phyloP scores from a whole-genome alignment of 2,113 vertebrate genomes.

The Myiopsitta monachus region DNA sequence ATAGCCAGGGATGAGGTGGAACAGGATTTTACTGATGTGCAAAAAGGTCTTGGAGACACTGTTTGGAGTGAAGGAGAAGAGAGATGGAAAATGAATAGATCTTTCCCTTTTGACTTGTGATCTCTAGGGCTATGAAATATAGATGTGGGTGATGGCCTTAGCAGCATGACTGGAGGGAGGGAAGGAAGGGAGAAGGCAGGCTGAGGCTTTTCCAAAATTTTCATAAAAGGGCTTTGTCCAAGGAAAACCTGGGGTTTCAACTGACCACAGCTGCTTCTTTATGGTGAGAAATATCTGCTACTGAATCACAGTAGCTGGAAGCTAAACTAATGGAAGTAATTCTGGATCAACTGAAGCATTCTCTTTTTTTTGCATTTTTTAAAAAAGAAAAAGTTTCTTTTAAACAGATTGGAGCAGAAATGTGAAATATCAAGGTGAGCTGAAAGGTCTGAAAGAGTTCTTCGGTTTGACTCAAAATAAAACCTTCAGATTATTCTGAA shows the following conservation, averaged over 20 bases:
- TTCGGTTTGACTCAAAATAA: constrained; percentile 59
- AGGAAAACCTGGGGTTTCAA: background rate
- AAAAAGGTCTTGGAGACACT: background rate
- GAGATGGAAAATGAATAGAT: background rate
- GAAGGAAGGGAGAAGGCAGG: background rate
- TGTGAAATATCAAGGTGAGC: constrained; percentile 37
- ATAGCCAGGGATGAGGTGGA: background rate
- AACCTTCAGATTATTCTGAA: constrained; percentile 66
- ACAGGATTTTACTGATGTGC: background rate
- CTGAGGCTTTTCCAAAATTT: background rate
- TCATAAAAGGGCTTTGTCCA: background rate
- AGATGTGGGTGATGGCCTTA: background rate
- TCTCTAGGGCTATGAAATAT: background rate
- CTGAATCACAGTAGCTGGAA: background rate
- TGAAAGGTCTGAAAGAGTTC: constrained; percentile 14
- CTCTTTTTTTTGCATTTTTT: background rate
- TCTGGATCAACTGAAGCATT: background rate
- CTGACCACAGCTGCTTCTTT: background rate
- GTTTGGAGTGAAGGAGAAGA: background rate
- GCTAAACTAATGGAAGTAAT: background rate
- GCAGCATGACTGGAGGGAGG: accelerated
- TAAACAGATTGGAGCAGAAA: background rate
- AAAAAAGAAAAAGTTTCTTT: background rate
- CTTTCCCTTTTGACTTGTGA: background rate
- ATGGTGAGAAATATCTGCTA: background rate